Percentiles rank a stretch among this genome's conserved stretches.
These are phyloP conservation scores for Congeria kusceri DNA, from an alignment of 2,888 invertebrate genomes.

Conservation along the genomic window DNA sequence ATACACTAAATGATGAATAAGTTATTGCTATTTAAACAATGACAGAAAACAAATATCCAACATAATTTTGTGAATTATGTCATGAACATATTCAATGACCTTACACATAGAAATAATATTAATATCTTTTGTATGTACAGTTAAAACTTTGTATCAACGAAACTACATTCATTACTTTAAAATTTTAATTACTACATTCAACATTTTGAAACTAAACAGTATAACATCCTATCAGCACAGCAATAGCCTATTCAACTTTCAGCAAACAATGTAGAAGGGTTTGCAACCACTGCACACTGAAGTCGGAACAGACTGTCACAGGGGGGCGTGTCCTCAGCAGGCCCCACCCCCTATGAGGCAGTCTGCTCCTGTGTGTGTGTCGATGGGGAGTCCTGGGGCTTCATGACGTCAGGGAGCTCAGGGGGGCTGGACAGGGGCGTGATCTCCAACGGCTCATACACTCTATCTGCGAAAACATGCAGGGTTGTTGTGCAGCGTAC, in stretches of 20 bases:
- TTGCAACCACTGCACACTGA: not conserved
- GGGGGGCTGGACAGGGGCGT: constrained; percentile 97
- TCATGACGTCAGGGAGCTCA: constrained; percentile 99
- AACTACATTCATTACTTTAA: too few species aligned
- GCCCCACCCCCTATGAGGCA: constrained; percentile 68
- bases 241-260: constrained; percentile 4
- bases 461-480: constrained; percentile 88
- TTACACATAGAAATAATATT: too few species aligned
- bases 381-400: constrained; percentile 91
- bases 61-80: too few species aligned
- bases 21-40: too few species aligned
- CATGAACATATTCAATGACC: too few species aligned
- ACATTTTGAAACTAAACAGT: too few species aligned
- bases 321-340: not conserved
- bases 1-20: too few species aligned
- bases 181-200: too few species aligned
- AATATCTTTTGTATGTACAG: too few species aligned
- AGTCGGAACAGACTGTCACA: not conserved
- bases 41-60: too few species aligned
- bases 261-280: not conserved
- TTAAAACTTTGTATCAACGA: too few species aligned
- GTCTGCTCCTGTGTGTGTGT: constrained; percentile 79
- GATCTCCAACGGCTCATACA: constrained; percentile 95
- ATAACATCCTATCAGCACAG: not conserved
- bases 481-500: too few species aligned